These are phyloP conservation scores for Podarcis lilfordi DNA, from an alignment of 2,797 vertebrate species.

Conservation along the genomic window DNA sequence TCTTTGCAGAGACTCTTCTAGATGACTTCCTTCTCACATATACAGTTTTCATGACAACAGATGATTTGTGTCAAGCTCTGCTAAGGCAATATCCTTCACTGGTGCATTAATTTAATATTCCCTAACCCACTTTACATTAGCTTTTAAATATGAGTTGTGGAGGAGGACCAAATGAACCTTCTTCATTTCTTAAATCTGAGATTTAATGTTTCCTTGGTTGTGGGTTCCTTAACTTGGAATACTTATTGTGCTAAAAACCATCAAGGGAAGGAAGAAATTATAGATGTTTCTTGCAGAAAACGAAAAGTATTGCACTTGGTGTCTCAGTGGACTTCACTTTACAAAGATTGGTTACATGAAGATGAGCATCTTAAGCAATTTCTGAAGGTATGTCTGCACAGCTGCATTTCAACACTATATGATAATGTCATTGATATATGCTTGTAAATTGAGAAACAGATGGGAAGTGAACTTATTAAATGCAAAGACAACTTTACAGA, in stretches of 20 bases:
- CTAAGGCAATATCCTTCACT: conserved; percentile 96
- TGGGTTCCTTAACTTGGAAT: conserved; percentile 76
- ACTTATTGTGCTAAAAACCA: conserved; percentile 93
- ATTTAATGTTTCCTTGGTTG: conserved; percentile 16
- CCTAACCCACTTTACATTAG: not conserved
- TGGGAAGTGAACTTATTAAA: not conserved
- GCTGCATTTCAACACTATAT: not conserved
- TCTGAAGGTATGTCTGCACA: conserved; percentile 86
- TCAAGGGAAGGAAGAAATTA: conserved; percentile 87
- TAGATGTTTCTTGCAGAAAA: conserved; percentile 89
- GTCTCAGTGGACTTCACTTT: conserved; percentile 91
- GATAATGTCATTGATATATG: not conserved
- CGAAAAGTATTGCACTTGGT: conserved; percentile 93
- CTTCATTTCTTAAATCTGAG: conserved; percentile 7
- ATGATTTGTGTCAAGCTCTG: conserved; percentile 95
- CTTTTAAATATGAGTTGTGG: not conserved
- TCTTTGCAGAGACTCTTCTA: conserved; percentile 87
- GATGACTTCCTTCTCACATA: conserved; percentile 98
- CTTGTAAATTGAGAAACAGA: conserved; percentile 4
- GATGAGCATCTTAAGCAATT: conserved; percentile 93
- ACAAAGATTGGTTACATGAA: conserved; percentile 90
- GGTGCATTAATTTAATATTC: conserved; percentile 26
- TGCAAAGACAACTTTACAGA: not conserved
- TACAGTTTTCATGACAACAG: conserved; percentile 95
- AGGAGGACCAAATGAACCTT: not conserved